These are phyloP conservation scores for Pogoniulus pusillus DNA, from an alignment of 2,797 vertebrate genomes.

Conservation along the genomic window DNA sequence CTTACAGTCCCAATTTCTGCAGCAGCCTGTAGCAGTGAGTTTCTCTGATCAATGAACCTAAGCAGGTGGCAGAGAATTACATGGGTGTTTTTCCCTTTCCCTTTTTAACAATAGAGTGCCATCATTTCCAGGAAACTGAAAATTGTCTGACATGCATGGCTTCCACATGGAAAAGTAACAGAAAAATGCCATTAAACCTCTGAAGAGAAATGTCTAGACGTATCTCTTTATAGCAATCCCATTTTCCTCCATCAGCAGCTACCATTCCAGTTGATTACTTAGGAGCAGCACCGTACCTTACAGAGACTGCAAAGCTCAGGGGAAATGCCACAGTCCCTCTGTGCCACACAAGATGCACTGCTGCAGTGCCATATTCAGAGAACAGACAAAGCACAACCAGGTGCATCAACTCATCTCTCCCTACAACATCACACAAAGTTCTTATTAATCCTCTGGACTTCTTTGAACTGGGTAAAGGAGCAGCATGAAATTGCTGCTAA, in stretches of 20 bases:
- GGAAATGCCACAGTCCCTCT: neutral
- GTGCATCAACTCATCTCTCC: conserved; percentile 52
- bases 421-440: conserved; percentile 47
- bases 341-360: neutral
- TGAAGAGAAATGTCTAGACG: neutral
- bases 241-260: neutral
- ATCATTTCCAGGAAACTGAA: conserved; percentile 3
- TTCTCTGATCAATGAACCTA: neutral
- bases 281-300: neutral
- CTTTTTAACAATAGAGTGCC: neutral
- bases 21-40: neutral
- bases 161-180: neutral
- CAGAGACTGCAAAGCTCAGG: neutral
- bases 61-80: neutral
- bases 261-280: neutral
- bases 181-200: neutral
- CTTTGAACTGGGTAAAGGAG: conserved; percentile 51
- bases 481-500: conserved; percentile 65
- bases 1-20: neutral
- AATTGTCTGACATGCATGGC: neutral
- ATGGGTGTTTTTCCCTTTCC: rapidly evolving
- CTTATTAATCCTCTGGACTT: conserved; percentile 52
- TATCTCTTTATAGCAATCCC: neutral
- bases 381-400: conserved; percentile 33
- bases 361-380: neutral